These are phyloP conservation scores for Leptura quadrifasciata DNA, from an alignment of 2,888 invertebrate species.

Conservation along the genomic window DNA sequence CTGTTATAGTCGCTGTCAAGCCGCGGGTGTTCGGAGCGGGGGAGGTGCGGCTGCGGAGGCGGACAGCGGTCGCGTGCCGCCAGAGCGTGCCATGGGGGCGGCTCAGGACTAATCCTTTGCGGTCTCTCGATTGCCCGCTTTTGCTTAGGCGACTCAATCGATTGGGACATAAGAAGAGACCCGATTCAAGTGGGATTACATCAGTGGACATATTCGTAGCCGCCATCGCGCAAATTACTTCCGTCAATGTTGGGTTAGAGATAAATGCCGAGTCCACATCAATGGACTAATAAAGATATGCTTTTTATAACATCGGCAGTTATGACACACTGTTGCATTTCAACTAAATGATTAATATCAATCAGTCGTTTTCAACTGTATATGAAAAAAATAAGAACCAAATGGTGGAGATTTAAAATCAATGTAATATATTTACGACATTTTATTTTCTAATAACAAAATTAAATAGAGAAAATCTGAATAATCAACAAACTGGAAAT, in stretches of 20 bases:
- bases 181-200: conserved; percentile 36
- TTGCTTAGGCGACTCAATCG: conserved; percentile 45
- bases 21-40: conserved; percentile 40
- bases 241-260: not conserved
- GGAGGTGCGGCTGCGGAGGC: conserved; percentile 60
- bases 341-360: no score
- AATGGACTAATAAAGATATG: not conserved
- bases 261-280: not conserved
- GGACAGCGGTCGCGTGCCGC: conserved; percentile 72
- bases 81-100: conserved; percentile 60
- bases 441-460: no score
- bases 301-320: not conserved
- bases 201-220: conserved; percentile 10
- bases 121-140: conserved; percentile 44
- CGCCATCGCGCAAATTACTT: conserved; percentile 10
- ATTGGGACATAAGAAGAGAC: conserved; percentile 39
- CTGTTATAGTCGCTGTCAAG: conserved; percentile 37
- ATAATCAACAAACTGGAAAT: no score
- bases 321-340: not conserved
- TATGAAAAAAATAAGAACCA: no score
- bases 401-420: no score
- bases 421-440: no score
- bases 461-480: no score
- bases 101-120: conserved; percentile 54
- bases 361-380: no score